Base-by-base conservation (phyloP, 1,140 invertebrate species). In the Anthonomus grandis region DNA sequence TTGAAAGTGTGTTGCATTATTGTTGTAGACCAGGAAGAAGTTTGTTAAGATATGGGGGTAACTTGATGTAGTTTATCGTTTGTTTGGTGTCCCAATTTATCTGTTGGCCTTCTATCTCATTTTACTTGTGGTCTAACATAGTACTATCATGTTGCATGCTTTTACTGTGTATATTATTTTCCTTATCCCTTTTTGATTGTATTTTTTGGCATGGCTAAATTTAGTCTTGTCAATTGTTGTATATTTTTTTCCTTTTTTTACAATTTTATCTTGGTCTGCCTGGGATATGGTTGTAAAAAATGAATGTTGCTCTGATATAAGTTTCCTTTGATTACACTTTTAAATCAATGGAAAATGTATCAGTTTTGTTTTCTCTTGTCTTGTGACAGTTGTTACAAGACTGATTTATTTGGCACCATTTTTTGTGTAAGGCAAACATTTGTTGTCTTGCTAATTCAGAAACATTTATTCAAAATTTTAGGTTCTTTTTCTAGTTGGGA, bases 81-180 rank as follows among this genome's bases (percentile, higher is more conserved):
- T 57, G 62, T 62, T 60, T 63, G 38, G 48, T 45, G 46, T 62
- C 59, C 48, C 45, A 64, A 55, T 24, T 65, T 63, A 61, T 69
- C 62, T 70, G 69, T 71, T 73, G 70, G 71, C 71, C 71, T 73
- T 73, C 71, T 71, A 70, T 70, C 66, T 71, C 66, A 72, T 66
- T 63, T 55, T 62, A 64, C 57, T 66, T 62, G 53, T 57, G 68
- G 66, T 68, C 66, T 70, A 70, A 68, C 67, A 68, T 62, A 47
- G 57, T 64, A 63, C 59, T 61, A 64, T 63, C 60, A 68, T 67
- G 66, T 57, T 70, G 68, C 68, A 70, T 70, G 68, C 68, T 65
- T 64, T 59, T 52, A 61, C 59, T 59, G 62, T 67, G 64, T 66
- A 68, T 49, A 64, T 60, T 62, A 51, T 58, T 65, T 64, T 38